Base-by-base conservation (phyloP, 2,113 vertebrate genomes). In the Oenanthe oenanthe region DNA sequence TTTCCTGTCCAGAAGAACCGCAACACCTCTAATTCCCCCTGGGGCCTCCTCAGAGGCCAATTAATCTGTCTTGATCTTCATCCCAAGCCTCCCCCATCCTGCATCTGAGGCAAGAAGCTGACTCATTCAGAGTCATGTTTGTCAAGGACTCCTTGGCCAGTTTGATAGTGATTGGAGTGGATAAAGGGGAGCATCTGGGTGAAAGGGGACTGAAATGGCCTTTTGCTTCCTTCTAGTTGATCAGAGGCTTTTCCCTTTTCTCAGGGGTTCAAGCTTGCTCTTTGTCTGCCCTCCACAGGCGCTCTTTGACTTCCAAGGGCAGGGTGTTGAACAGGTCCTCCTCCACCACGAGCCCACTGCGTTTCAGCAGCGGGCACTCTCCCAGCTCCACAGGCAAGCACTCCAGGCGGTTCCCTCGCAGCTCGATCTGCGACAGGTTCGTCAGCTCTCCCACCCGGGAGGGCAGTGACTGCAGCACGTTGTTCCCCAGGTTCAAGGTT, bases 251-350 rank as follows among this genome's bases (percentile, higher is more conserved):
- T 67, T 60, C 67, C 63, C 79, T 68, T 40, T 66, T 31, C 65
- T n/a, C 42, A 4, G 61, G 78, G 50, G 20, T 26, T 99, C 98
- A 99, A 36, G 98, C 98, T 94, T 99, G 99, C 92, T 99, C 99
- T 93, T 99, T 99, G 96, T 99, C 99, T 1, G 98, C 98, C 96
- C 99, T 98, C 98, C 99, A 99, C 10, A 99, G 98, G 91, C 98
- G 98, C 88, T 99, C 99, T 94, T 99, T 99, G 88, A 99, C 99
- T 67, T 99, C 99, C 2, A 99, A 92, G 0, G 99, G 99, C 96
- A 99, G 91, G 0, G 99, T 99, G 97, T 98, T 99, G 96, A 99
- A 99, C 53, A 99, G 97, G 96, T 99, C 99, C 94, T 99, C 99
- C 93, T 99, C 99, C 89, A 99, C 99, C 91, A 99, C 98, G 13